Conservation (phyloP, 2,113 vertebrate species). For the Sinocyclocheilus rhinocerous region DNA sequence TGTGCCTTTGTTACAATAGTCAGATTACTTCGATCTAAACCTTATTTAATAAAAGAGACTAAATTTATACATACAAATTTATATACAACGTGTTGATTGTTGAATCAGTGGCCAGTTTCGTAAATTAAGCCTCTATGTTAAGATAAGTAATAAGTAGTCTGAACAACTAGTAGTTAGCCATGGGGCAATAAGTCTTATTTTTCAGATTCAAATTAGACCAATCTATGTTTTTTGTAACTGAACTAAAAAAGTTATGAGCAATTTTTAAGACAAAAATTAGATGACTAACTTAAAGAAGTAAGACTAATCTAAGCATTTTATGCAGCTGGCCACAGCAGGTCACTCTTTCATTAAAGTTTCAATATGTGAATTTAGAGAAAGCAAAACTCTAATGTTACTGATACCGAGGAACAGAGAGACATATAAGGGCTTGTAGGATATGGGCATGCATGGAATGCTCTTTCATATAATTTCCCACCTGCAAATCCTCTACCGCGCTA, state of each 20-base stretch:
- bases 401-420: background rate
- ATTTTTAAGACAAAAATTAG: background rate
- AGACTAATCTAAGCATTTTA: background rate
- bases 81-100: too few relatives aligned
- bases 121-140: too few relatives aligned
- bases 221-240: background rate
- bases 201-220: background rate
- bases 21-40: too few relatives aligned
- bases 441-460: conserved; percentile 5
- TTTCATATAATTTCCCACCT: background rate
- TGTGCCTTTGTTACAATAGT: background rate
- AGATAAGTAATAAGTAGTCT: too few relatives aligned
- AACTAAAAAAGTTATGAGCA: background rate
- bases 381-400: background rate
- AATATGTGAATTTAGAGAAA: background rate
- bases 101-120: too few relatives aligned
- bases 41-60: too few relatives aligned
- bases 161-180: too few relatives aligned
- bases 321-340: background rate
- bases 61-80: too few relatives aligned
- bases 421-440: background rate
- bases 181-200: too few relatives aligned
- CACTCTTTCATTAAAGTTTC: background rate
- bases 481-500: background rate
- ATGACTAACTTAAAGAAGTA: background rate